phyloP scores from a whole-genome alignment of 2,113 vertebrate species.

The Phyllostomus discolor region DNA sequence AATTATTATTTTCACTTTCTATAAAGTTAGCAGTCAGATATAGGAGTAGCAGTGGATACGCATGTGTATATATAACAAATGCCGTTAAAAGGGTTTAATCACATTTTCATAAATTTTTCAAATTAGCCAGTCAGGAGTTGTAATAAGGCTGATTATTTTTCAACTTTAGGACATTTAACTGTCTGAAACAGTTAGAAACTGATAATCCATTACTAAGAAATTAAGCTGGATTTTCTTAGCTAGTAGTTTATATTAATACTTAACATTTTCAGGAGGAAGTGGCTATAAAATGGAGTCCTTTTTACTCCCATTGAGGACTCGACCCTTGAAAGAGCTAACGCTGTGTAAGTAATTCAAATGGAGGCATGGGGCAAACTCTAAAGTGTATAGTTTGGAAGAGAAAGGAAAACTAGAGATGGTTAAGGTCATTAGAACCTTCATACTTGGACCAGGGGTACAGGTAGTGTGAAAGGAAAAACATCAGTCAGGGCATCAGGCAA shows the following conservation, averaged over 20 bases:
- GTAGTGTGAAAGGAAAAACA: background rate
- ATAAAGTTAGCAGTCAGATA: background rate
- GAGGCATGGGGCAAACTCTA: background rate
- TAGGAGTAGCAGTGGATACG: background rate
- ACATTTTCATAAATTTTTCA: background rate
- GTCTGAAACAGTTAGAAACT: background rate
- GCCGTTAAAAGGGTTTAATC: background rate
- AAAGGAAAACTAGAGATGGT: background rate
- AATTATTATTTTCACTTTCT: constrained; percentile 23
- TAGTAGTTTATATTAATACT: background rate
- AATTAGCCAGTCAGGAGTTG: background rate
- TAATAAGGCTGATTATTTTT: background rate
- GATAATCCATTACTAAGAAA: background rate
- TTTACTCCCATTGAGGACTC: background rate
- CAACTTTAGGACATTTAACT: constrained; percentile 1
- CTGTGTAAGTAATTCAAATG: background rate
- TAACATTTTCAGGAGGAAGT: background rate
- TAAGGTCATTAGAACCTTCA: background rate
- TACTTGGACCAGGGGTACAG: background rate
- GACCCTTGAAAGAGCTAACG: background rate
- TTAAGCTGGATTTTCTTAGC: background rate
- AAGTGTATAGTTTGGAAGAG: background rate
- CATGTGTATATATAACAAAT: background rate
- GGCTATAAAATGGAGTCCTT: background rate
- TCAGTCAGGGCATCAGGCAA: fast-evolving